A percentile compares a stretch with the other conserved stretches of the same genome.
Conservation (phyloP, 2,888 invertebrate species). For the Xanthostigma xanthostigma region DNA sequence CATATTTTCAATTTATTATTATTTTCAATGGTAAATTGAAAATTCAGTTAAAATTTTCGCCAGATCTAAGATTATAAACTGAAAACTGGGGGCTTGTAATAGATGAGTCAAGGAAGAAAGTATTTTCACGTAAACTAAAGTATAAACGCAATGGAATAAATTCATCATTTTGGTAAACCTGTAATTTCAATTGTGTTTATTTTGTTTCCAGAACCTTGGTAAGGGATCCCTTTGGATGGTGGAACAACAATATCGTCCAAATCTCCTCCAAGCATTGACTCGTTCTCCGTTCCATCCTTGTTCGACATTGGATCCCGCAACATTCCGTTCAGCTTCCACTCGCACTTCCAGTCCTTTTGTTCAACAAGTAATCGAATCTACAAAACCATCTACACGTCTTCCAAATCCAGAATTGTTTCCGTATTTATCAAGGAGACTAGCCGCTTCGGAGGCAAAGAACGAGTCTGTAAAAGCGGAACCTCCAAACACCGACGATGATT, state of each 20-base stretch:
- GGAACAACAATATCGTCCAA: slow-evolving; percentile 80
- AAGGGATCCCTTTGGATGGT: slow-evolving; percentile 96
- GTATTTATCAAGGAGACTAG: slow-evolving; percentile 57
- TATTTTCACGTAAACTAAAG: too few relatives aligned
- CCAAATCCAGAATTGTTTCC: slow-evolving; percentile 73
- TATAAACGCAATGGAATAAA: too few relatives aligned
- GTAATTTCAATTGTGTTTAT: neutral
- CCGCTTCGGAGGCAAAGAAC: slow-evolving; percentile 27
- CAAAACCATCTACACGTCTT: slow-evolving; percentile 24
- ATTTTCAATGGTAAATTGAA: too few relatives aligned
- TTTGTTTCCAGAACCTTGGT: slow-evolving; percentile 59
- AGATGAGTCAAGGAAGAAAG: too few relatives aligned
- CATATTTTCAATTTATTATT: too few relatives aligned
- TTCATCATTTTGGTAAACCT: too few relatives aligned
- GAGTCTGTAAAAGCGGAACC: slow-evolving; percentile 15
- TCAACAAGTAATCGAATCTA: slow-evolving; percentile 3
- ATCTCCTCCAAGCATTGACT: slow-evolving; percentile 74
- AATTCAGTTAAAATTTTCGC: too few relatives aligned
- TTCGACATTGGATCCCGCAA: slow-evolving; percentile 36
- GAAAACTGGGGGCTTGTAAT: too few relatives aligned
- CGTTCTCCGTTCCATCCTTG: slow-evolving; percentile 72
- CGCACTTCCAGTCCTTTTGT: slow-evolving; percentile 5
- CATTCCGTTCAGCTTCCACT: slow-evolving; percentile 22
- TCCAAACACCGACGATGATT: slow-evolving; percentile 28
- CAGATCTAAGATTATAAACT: too few relatives aligned